Percentiles rank a stretch among this genome's conserved stretches.
Conservation (phyloP, 1,140 invertebrate genomes). For the Drosophila sp. region DNA sequence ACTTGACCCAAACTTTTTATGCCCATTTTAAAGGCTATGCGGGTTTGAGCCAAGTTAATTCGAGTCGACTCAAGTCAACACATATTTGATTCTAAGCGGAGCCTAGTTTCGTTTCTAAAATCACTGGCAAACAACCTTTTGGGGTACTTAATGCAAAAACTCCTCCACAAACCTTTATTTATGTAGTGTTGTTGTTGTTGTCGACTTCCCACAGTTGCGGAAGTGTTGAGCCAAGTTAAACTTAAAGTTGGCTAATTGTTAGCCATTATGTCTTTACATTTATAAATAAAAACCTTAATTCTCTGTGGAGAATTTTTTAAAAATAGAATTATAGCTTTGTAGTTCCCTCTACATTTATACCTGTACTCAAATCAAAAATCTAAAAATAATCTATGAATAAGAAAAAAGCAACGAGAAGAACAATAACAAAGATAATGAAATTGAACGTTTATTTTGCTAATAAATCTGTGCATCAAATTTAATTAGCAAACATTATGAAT, state of each 20-base stretch:
- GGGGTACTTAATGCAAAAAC: conserved; percentile 14
- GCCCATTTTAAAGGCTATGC: conserved; percentile 28
- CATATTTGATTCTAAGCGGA: conserved; percentile 28
- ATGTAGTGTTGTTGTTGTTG: conserved; percentile 2
- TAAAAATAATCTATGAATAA: conserved; percentile 43
- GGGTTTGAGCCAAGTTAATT: neutral
- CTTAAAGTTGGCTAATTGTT: conserved; percentile 43
- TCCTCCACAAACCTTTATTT: conserved; percentile 21
- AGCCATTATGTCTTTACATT: conserved; percentile 52
- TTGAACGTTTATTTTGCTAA: conserved; percentile 40
- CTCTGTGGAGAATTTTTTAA: conserved; percentile 44
- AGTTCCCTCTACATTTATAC: conserved; percentile 7
- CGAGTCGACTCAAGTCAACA: neutral
- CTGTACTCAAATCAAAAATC: conserved; percentile 30
- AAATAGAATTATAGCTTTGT: conserved; percentile 33
- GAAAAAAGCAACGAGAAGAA: conserved; percentile 4
- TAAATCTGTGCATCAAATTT: conserved; percentile 46
- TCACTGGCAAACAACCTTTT: conserved; percentile 3
- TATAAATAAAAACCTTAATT: conserved; percentile 51
- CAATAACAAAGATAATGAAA: conserved; percentile 38
- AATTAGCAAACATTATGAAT: conserved; percentile 34
- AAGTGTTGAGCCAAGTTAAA: conserved; percentile 26
- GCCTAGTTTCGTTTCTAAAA: conserved; percentile 1
- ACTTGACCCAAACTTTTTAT: conserved; percentile 66
- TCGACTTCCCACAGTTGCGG: conserved; percentile 47